Evolutionary conservation across 2,888 invertebrate genomes (phyloP).

Genomic region (Cephus sareptanus): DNA sequence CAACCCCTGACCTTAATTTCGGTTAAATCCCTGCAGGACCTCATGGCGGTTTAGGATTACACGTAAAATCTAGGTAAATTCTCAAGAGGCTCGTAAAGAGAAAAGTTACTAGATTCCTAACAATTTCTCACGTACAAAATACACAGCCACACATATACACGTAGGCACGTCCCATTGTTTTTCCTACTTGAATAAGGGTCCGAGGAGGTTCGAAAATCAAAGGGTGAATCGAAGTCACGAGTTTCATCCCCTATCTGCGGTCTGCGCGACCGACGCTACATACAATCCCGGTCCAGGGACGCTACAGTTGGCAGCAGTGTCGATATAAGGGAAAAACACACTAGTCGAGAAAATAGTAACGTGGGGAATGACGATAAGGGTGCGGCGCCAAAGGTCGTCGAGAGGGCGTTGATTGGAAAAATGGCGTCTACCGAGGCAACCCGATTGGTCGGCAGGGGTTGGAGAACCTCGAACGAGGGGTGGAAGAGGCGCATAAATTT

Average conservation of each 20-base stretch:
- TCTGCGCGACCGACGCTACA: too few species aligned
- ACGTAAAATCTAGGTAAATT: background rate
- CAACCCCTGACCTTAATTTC: background rate
- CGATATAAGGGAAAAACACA: background rate
- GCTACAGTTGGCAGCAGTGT: background rate
- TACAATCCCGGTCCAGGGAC: too few species aligned
- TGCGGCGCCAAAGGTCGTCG: background rate
- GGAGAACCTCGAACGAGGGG: background rate
- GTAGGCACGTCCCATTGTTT: too few species aligned
- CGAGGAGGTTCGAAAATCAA: too few species aligned
- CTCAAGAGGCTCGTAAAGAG: background rate
- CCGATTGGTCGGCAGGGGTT: background rate
- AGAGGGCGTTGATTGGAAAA: slow-evolving; percentile 1
- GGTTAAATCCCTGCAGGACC: background rate
- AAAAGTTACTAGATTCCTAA: background rate
- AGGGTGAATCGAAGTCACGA: too few species aligned
- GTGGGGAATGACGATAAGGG: background rate
- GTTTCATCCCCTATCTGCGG: too few species aligned
- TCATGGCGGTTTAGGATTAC: background rate
- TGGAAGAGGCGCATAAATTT: slow-evolving; percentile 40
- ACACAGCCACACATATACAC: too few species aligned
- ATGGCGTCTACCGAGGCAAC: background rate
- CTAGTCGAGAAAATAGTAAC: background rate
- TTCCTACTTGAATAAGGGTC: too few species aligned
- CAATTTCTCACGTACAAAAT: background rate